Percentiles rank a stretch among this genome's conserved stretches.
These are phyloP conservation scores for Polylopha cassiicola DNA, from an alignment of 2,888 invertebrate species.

Conservation along the genomic window DNA sequence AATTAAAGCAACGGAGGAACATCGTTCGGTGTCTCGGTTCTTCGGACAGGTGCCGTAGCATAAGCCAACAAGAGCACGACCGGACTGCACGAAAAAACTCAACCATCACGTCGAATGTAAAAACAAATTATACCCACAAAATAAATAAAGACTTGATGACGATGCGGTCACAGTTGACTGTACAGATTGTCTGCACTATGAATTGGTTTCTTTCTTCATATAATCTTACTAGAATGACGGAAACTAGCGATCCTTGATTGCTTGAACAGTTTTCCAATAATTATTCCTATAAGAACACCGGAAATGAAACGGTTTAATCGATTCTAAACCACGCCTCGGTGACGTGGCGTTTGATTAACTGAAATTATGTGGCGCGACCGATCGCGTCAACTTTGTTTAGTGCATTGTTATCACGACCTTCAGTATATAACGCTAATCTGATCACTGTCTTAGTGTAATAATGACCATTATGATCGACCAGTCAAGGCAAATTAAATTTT, in stretches of 20 bases:
- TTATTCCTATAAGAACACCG: slow-evolving; percentile 70
- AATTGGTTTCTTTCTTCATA: slow-evolving; percentile 56
- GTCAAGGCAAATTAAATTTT: slow-evolving; percentile 63
- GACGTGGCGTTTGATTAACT: slow-evolving; percentile 70
- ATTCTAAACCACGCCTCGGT: slow-evolving; percentile 67
- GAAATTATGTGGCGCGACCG: slow-evolving; percentile 74
- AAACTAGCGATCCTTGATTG: slow-evolving; percentile 64
- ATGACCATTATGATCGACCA: slow-evolving; percentile 67
- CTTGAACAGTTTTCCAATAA: slow-evolving; percentile 70
- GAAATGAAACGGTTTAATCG: slow-evolving; percentile 73
- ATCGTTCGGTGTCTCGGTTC: slow-evolving; percentile 51
- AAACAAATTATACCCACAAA: slow-evolving; percentile 67
- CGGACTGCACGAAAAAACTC: slow-evolving; percentile 48
- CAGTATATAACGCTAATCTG: slow-evolving; percentile 71
- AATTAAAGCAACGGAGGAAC: slow-evolving; percentile 58
- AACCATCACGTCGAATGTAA: slow-evolving; percentile 61
- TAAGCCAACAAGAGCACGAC: slow-evolving; percentile 51
- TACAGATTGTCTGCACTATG: slow-evolving; percentile 68
- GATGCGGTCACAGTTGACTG: slow-evolving; percentile 74
- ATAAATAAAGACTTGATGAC: slow-evolving; percentile 68
- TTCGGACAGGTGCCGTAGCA: slow-evolving; percentile 49
- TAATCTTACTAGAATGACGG: slow-evolving; percentile 55
- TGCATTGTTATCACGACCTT: slow-evolving; percentile 69
- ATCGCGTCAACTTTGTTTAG: slow-evolving; percentile 67
- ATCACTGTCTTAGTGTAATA: slow-evolving; percentile 72